Conservation (phyloP, 1,140 invertebrate genomes). For the Agraylea sexmaculata region DNA sequence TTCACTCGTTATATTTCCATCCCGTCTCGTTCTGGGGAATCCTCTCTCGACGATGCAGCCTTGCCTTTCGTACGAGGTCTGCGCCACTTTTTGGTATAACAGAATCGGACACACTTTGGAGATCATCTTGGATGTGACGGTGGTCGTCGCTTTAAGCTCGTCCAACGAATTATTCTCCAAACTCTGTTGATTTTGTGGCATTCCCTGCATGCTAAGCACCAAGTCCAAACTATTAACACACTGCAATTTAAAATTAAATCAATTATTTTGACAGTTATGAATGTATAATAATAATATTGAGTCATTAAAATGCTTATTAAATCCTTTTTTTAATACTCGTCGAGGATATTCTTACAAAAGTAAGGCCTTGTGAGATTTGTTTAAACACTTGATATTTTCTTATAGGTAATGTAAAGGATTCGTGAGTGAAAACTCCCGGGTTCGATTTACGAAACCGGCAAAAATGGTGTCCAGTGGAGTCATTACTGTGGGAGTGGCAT, state of each 20-base stretch:
- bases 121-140: conserved; percentile 32
- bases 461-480: too few species aligned
- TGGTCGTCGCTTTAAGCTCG: conserved; percentile 16
- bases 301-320: too few species aligned
- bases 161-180: conserved; percentile 9
- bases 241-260: conserved; percentile 26
- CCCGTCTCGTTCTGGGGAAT: conserved; percentile 24
- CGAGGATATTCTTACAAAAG: too few species aligned
- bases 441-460: too few species aligned
- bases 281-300: too few species aligned
- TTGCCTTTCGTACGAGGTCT: conserved; percentile 36
- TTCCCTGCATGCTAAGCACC: conserved; percentile 28
- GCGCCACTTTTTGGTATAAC: conserved; percentile 47
- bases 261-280: too few species aligned
- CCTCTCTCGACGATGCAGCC: conserved; percentile 42
- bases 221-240: conserved; percentile 36
- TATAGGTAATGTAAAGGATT: too few species aligned
- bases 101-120: conserved; percentile 50
- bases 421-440: too few species aligned
- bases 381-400: too few species aligned
- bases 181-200: conserved; percentile 20
- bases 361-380: too few species aligned
- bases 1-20: conserved; percentile 1
- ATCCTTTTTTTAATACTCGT: too few species aligned
- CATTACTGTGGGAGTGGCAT: too few species aligned